Percentiles rank a stretch among this genome's conserved stretches.
phyloP scores from a whole-genome alignment of 2,888 invertebrate genomes.

The Micoletzkya japonica region DNA sequence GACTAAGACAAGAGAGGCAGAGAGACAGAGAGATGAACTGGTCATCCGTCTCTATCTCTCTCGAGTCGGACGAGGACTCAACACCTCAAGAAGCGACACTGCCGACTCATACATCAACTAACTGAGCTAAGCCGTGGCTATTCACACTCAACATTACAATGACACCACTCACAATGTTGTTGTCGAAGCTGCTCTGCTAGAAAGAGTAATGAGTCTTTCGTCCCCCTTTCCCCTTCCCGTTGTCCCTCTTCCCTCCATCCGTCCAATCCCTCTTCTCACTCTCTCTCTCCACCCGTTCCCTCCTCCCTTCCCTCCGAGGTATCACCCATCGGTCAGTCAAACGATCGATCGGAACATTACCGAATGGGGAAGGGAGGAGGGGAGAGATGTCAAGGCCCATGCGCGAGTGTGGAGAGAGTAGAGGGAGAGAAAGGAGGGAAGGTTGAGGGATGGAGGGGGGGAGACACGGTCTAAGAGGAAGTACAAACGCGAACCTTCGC shows the following conservation, averaged over 20 bases:
- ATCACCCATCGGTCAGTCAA: neutral
- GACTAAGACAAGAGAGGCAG: no score
- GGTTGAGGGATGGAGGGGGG: neutral
- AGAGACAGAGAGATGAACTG: no score
- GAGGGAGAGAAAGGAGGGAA: neutral
- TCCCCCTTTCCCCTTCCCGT: conserved; percentile 1
- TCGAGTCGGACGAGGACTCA: no score
- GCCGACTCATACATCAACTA: no score
- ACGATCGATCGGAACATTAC: conserved; percentile 24
- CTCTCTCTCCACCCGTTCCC: conserved; percentile 2
- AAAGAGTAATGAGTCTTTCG: neutral
- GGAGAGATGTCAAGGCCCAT: conserved; percentile 25
- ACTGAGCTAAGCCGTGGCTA: no score
- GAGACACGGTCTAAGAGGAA: conserved; percentile 10
- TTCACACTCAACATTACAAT: no score
- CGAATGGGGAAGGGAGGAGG: conserved; percentile 17
- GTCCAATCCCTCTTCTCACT: conserved; percentile 18
- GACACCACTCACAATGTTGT: conserved; percentile 19
- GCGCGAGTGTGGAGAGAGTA: conserved; percentile 21
- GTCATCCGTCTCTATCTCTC: no score
- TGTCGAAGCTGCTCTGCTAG: conserved; percentile 25
- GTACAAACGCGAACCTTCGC: conserved; percentile 29
- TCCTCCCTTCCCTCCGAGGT: neutral
- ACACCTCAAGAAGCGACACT: no score
- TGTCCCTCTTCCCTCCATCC: neutral